Conservation (phyloP, 2,113 vertebrate species). For the Catagonus wagneri region DNA sequence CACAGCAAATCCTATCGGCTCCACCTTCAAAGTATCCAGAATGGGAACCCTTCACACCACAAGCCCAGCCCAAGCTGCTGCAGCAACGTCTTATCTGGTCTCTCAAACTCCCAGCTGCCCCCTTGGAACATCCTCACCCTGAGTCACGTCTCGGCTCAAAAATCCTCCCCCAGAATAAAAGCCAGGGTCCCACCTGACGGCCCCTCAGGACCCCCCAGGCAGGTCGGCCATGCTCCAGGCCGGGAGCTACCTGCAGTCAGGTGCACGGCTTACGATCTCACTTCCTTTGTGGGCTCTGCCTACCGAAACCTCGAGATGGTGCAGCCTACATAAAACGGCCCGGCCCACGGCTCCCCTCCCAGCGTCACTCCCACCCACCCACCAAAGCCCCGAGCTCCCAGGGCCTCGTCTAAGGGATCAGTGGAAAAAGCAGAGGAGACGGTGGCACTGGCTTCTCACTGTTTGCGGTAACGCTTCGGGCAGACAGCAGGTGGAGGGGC, state of each 20-base stretch:
- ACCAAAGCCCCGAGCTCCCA: not conserved
- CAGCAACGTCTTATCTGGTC: not conserved
- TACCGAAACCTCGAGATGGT: not conserved
- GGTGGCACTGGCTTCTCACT: not conserved
- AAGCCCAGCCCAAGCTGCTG: not conserved
- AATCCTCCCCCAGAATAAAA: not conserved
- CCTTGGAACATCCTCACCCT: too few species aligned
- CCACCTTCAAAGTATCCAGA: not conserved
- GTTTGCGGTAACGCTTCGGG: not conserved
- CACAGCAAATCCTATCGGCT: not conserved
- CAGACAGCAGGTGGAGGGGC: not conserved
- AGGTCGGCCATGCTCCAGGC: too few species aligned
- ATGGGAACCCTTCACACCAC: not conserved
- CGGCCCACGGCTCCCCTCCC: too few species aligned
- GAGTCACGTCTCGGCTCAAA: not conserved
- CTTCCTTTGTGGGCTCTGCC: rapidly evolving
- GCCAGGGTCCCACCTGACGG: not conserved
- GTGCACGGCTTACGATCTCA: not conserved
- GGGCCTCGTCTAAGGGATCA: not conserved
- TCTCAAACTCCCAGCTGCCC: not conserved
- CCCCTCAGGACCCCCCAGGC: too few species aligned
- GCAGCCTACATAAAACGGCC: not conserved
- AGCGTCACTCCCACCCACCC: rapidly evolving
- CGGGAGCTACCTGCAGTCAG: too few species aligned
- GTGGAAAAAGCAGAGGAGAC: not conserved